Evolutionary conservation across 2,113 vertebrate genomes (phyloP), one percentile per base, ranked within the genome.

Genomic region (Oreochromis niloticus): DNA sequence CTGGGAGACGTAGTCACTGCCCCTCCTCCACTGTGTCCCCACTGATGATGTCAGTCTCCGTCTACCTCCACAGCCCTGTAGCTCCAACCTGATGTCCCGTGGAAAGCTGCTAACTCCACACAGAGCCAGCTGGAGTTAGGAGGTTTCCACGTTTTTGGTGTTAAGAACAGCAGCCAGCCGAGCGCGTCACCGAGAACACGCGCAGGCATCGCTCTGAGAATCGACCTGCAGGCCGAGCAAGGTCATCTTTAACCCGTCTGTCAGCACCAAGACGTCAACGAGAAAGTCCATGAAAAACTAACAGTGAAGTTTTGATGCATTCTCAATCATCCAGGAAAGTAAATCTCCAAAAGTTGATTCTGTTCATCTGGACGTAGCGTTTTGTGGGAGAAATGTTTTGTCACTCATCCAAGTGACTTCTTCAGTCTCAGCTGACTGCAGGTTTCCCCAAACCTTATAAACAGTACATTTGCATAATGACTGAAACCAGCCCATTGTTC

Each of bases 31-130:
- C 82, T 81, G 75, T 86, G 86, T 89, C 82, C 80, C 91, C 63
- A 81, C 91, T 81, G 81, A 86, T 84, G 87, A 89, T 84, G 89
- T 92, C 92, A 84, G 59, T 86, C 82, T 89, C 88, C 81, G 89
- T 88, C 83, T 84, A 84, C 73, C 89, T 85, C 91, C 85, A 80
- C 79, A 39, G 17, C 30, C 48, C 63, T 68, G 59, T 86, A 13
- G 84, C 80, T 32, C 73, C 73, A 52, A 52, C 10, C 4, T 79
- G 85, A 81, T 83, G 87, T 90, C 82, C 46, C 19, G 78, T 84
- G 85, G 30, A 84, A 92, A 89, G 68, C 84, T 86, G 36, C 13
- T 17, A 16, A 61, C 63, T 59, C 63, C 57, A 41, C n/a, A 3
- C 41, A 46, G 6, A 32, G 84, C 57, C 54, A 5, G 36, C 36